A percentile compares a stretch with the other conserved stretches of the same genome.
Conservation (phyloP, 2,888 invertebrate species). For the Sinohyriopsis cumingii region DNA sequence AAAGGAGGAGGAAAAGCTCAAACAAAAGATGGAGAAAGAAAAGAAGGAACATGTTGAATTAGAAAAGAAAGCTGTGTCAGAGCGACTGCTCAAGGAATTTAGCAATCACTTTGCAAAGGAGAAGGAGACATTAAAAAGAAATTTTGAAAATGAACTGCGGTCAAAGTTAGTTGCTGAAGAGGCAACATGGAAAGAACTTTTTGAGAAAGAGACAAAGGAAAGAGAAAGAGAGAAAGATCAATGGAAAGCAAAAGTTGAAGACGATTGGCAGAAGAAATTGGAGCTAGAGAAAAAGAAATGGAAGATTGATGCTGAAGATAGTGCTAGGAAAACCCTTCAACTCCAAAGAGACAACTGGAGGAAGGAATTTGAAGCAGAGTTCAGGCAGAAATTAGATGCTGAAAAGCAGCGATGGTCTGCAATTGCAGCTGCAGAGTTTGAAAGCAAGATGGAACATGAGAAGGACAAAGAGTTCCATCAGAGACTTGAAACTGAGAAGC, state of each 20-base stretch:
- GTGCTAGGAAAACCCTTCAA: too few species aligned
- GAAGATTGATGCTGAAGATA: neutral
- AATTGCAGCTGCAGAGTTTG: too few species aligned
- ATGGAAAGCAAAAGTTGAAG: slow-evolving; percentile 30
- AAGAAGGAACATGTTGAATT: slow-evolving; percentile 17
- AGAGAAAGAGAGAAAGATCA: slow-evolving; percentile 31
- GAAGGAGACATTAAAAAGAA: slow-evolving; percentile 13
- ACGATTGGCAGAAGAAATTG: slow-evolving; percentile 25
- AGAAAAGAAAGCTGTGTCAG: slow-evolving; percentile 24
- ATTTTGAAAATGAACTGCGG: slow-evolving; percentile 27
- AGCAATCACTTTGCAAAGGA: neutral
- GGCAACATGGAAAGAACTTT: slow-evolving; percentile 30
- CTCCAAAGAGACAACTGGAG: too few species aligned
- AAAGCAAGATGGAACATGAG: too few species aligned
- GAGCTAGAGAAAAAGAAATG: slow-evolving; percentile 11
- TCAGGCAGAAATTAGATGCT: too few species aligned
- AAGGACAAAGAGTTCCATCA: slow-evolving; percentile 28
- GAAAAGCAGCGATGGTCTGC: too few species aligned
- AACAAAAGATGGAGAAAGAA: slow-evolving; percentile 21
- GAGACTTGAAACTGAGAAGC: slow-evolving; percentile 30
- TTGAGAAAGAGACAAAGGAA: slow-evolving; percentile 33
- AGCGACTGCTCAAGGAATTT: neutral
- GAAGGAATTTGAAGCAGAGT: too few species aligned
- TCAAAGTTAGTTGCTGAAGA: slow-evolving; percentile 33
- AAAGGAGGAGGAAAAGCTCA: slow-evolving; percentile 18